Percentiles rank a stretch among this genome's conserved stretches.
These are phyloP conservation scores for Wasmannia auropunctata DNA, from an alignment of 1,140 invertebrate genomes.

Conservation along the genomic window DNA sequence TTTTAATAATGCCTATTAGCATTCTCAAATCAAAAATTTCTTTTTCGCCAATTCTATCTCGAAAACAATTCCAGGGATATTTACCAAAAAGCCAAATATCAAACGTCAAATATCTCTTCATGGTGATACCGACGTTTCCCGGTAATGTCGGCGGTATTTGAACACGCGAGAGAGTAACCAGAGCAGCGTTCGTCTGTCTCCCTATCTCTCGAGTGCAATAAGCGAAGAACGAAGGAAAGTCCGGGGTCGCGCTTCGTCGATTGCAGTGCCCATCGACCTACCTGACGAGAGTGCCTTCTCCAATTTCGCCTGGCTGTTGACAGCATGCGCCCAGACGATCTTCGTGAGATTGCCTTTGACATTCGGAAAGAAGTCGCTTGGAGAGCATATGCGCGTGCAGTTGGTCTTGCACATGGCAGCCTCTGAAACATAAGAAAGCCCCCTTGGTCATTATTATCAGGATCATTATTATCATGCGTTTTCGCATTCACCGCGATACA, in stretches of 20 bases:
- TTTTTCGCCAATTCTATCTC: not conserved
- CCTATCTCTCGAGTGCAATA: not conserved
- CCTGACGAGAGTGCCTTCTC: constrained; percentile 86
- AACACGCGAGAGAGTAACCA: not conserved
- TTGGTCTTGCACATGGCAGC: constrained; percentile 65
- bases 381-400: constrained; percentile 6
- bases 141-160: not conserved
- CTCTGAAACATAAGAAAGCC: constrained; percentile 66
- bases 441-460: not conserved
- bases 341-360: constrained; percentile 88
- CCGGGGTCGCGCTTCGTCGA: not conserved
- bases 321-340: constrained; percentile 93
- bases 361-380: constrained; percentile 80
- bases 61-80: not conserved
- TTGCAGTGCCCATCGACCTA: constrained; percentile 72
- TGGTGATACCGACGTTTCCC: not conserved
- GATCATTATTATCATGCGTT: too few relatives aligned
- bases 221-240: not conserved
- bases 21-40: not conserved
- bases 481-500: not conserved
- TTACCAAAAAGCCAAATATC: not conserved
- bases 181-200: not conserved
- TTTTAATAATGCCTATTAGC: not conserved
- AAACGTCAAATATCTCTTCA: not conserved
- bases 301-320: constrained; percentile 89